These are phyloP conservation scores for silkworm (Bombyx mori) DNA, from an alignment of 1,140 invertebrate species.

Conservation along the genomic window DNA sequence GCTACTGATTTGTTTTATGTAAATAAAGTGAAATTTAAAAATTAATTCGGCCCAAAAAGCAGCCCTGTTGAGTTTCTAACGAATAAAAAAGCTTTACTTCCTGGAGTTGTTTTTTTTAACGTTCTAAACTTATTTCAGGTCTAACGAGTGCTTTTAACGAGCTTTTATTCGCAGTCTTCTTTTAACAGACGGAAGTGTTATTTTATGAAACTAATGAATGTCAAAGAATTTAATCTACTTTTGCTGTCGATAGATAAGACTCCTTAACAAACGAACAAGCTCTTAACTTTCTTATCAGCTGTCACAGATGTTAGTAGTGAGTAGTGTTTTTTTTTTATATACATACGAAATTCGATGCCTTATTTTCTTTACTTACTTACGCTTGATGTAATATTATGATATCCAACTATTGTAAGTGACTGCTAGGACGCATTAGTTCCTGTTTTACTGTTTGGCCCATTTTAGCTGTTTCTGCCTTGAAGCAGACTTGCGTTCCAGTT, in stretches of 20 bases:
- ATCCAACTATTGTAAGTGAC: no score
- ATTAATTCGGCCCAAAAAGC: constrained; percentile 51
- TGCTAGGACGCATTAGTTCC: no score
- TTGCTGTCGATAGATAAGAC: constrained; percentile 2
- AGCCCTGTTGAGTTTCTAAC: constrained; percentile 36
- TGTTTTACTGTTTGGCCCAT: no score
- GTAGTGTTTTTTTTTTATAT: no score
- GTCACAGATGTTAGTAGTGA: no score
- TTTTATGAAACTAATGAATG: constrained; percentile 61
- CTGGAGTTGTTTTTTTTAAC: constrained; percentile 28
- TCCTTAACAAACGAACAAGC: background rate
- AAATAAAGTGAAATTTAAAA: constrained; percentile 48
- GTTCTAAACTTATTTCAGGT: constrained; percentile 45
- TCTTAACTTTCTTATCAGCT: no score
- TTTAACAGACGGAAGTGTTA: constrained; percentile 27
- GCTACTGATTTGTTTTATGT: constrained; percentile 45
- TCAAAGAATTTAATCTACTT: constrained; percentile 24
- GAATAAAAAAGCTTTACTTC: constrained; percentile 49
- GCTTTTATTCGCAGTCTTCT: constrained; percentile 47
- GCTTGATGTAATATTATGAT: no score
- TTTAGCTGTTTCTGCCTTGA: no score
- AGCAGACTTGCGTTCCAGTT: no score
- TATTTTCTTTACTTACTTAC: no score
- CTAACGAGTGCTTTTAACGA: constrained; percentile 59
- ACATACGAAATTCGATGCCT: no score